phyloP scores from a whole-genome alignment of 2,797 vertebrate species.

The Thaleichthys pacificus region DNA sequence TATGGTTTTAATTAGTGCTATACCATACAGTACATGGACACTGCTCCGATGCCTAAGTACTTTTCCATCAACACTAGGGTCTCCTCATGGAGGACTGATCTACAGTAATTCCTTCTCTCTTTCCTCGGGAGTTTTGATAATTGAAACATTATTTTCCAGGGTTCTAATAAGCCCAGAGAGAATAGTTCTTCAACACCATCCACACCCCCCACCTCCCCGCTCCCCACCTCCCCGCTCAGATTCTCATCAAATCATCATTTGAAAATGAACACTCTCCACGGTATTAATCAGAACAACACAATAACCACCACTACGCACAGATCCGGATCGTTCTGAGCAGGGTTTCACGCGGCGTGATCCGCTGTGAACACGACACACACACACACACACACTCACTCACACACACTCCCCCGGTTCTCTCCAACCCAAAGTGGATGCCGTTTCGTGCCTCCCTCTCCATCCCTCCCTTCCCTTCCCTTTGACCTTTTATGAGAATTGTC shows the following conservation, averaged over 20 bases:
- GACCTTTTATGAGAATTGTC: conserved; percentile 56
- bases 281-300: conserved; percentile 37
- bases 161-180: conserved; percentile 59
- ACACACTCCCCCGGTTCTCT: background rate
- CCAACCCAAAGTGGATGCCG: background rate
- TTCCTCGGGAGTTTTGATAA: conserved; percentile 55
- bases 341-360: background rate
- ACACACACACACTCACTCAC: conserved; percentile 21
- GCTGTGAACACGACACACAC: conserved; percentile 15
- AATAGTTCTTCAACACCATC: conserved; percentile 50
- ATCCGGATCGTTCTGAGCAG: background rate
- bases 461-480: conserved; percentile 23
- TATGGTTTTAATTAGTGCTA: conserved; percentile 34
- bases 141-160: conserved; percentile 68
- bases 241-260: conserved; percentile 49
- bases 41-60: conserved; percentile 38
- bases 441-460: conserved; percentile 4
- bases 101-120: conserved; percentile 53
- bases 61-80: conserved; percentile 24
- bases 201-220: conserved; percentile 48
- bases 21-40: conserved; percentile 24
- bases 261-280: conserved; percentile 46
- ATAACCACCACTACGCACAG: background rate
- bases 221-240: conserved; percentile 36
- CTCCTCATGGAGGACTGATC: conserved; percentile 59